Evolutionary conservation across 2,113 vertebrate species (phyloP).

Genomic region (Ailurus styani): DNA sequence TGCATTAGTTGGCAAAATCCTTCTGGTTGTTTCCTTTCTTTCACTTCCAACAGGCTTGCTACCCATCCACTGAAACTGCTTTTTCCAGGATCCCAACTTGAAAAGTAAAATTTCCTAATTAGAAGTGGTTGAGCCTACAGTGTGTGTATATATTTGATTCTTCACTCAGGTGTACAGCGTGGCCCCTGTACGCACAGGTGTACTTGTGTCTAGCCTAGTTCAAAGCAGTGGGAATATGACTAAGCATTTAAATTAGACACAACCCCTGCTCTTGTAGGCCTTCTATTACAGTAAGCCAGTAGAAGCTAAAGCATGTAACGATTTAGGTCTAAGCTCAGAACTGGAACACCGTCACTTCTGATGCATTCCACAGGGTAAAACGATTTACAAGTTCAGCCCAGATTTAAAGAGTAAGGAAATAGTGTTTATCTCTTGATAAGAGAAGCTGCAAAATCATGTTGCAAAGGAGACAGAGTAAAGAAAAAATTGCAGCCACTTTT

Average conservation of each 20-base stretch:
- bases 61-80: neutral
- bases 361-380: neutral
- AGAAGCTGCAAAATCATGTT: neutral
- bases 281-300: neutral
- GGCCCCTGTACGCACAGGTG: too few species aligned
- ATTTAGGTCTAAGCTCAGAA: neutral
- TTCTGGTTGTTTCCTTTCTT: neutral
- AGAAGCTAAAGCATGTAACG: neutral
- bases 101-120: neutral
- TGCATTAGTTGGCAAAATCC: neutral
- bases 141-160: neutral
- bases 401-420: neutral
- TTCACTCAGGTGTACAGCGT: too few species aligned
- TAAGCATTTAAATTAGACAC: neutral
- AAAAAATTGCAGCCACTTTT: neutral
- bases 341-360: neutral
- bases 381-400: neutral
- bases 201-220: neutral
- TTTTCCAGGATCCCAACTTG: neutral
- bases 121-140: neutral
- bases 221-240: neutral
- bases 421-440: neutral
- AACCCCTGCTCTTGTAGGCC: neutral
- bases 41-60: neutral
- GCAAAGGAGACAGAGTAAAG: neutral